A percentile compares a stretch with the other conserved stretches of the same genome.
Evolutionary conservation across 2,797 vertebrate genomes (phyloP).

Genomic region (Nothura maculosa): DNA sequence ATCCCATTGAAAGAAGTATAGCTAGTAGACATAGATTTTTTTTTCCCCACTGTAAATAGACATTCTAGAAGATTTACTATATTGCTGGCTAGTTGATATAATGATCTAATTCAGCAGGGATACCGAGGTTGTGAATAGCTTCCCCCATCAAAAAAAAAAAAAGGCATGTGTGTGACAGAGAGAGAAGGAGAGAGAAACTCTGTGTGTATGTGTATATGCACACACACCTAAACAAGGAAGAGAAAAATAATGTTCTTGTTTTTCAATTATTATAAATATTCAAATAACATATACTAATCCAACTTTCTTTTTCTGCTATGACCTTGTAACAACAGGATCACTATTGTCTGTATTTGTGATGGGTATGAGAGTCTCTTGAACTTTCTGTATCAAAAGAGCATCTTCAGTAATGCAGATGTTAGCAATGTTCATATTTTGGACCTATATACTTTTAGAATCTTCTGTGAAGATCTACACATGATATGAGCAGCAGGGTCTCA

Average conservation of each 20-base stretch:
- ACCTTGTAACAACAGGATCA: neutral
- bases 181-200: too few relatives aligned
- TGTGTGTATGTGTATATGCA: neutral
- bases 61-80: neutral
- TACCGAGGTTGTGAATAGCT: neutral
- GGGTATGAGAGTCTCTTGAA: rapidly evolving
- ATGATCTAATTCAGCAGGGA: neutral
- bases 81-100: neutral
- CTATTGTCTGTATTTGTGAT: neutral
- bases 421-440: conserved; percentile 24
- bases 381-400: neutral
- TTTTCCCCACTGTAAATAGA: neutral
- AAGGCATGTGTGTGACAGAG: neutral
- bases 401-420: conserved; percentile 5
- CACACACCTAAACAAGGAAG: neutral
- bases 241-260: neutral
- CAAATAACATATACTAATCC: neutral
- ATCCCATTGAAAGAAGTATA: neutral
- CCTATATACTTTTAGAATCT: conserved; percentile 15
- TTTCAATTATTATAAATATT: neutral
- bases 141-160: neutral
- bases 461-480: neutral
- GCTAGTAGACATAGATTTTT: neutral
- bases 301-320: neutral
- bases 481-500: neutral